Evolutionary conservation across 2,888 invertebrate genomes (phyloP), one percentile per base, ranked within the genome.

Genomic region (Lithophane socia): DNA sequence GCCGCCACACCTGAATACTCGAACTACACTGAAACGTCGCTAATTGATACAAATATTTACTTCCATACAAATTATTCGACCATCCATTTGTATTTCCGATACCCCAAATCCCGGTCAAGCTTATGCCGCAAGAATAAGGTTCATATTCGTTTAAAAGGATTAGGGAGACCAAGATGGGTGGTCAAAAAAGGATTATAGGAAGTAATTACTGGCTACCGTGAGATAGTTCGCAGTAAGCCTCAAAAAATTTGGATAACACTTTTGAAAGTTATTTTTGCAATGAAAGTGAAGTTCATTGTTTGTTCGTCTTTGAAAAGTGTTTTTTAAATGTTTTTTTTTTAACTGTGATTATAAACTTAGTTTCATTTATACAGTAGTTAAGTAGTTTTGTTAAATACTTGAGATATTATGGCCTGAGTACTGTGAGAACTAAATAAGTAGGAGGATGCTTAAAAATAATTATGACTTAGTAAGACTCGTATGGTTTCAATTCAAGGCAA

Each of bases 31-130:
- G 58, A 65, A 56, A 79, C 4, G 56, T 29, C 18, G 3, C 88
- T 93, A 92, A 92, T 91, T 90, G 90, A 86, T 80, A 88, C 89
- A 91, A 93, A 93, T 92, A 93, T 92, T 92, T 90, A 88, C 91
- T 82, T 73, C 58, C 52, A 80, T 82, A 75, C 76, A 79, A 83
- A 79, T 78, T 58, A 88, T 86, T 82, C 84, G 74, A 73, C 76
- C 87, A 83, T 82, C 87, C 86, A 85, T 75, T 76, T 89, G 75
- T 86, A 77, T 85, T 80, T 83, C 84, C 80, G 71, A 73, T 44
- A 63, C 2, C 47, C 18, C 5, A 44, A 52, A 44, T 60, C 58
- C 49, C 9, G 10, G 21, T 49, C 9, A 44, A 63, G 37, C 69
- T 80, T 84, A 75, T 29, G 0, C 0, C 18, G 8, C 44, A 9